These are phyloP conservation scores for Cercopithecus petaurista DNA, from an alignment of 2,797 vertebrate species.

Conservation along the genomic window DNA sequence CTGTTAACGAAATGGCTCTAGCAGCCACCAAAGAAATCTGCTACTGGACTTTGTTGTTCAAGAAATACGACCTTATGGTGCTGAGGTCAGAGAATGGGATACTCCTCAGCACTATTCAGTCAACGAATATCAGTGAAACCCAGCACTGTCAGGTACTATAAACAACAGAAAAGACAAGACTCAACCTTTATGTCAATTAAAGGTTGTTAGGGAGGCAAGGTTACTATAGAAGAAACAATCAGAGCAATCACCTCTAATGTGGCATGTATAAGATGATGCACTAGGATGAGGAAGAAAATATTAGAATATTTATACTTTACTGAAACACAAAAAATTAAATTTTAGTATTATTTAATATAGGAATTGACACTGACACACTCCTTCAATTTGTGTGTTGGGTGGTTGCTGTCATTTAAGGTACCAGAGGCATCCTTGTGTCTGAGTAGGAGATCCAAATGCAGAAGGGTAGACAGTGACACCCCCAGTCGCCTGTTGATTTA, in stretches of 20 bases:
- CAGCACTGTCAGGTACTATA: background rate
- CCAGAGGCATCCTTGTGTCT: background rate
- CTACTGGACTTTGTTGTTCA: background rate
- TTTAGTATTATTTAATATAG: background rate
- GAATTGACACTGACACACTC: background rate
- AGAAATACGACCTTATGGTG: background rate
- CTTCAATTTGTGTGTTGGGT: background rate
- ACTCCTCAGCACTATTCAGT: background rate
- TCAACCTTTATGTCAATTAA: background rate
- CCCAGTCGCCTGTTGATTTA: accelerated
- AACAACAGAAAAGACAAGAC: background rate
- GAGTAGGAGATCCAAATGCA: background rate
- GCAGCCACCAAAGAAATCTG: background rate
- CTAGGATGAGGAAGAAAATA: background rate
- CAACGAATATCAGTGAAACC: background rate
- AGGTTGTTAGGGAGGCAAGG: background rate
- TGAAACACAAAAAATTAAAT: background rate
- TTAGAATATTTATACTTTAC: background rate
- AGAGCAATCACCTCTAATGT: background rate
- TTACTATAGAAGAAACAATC: background rate
- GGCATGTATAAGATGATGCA: background rate
- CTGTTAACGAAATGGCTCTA: background rate
- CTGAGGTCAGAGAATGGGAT: background rate
- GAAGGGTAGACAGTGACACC: accelerated
- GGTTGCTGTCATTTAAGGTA: background rate